phyloP scores from a whole-genome alignment of 2,797 vertebrate genomes.

The Perodicticus potto region DNA sequence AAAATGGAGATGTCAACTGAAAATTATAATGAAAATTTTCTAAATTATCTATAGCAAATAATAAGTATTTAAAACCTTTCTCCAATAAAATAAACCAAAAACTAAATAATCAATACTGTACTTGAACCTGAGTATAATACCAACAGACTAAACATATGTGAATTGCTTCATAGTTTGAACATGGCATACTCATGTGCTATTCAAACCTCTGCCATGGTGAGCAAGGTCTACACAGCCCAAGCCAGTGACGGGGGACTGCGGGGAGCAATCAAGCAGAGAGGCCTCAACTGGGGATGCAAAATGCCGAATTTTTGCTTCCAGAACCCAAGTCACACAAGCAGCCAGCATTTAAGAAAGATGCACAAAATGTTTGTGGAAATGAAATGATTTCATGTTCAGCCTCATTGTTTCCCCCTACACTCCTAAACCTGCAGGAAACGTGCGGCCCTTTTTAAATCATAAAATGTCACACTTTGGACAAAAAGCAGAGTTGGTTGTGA shows the following conservation, averaged over 20 bases:
- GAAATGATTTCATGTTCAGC: neutral
- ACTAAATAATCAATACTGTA: neutral
- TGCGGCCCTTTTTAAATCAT: neutral
- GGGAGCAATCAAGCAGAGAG: neutral
- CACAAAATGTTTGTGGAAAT: neutral
- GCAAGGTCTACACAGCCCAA: neutral
- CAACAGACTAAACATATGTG: neutral
- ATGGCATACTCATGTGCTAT: neutral
- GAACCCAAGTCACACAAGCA: neutral
- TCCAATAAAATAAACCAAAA: neutral
- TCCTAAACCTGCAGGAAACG: neutral
- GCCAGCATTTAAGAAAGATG: neutral
- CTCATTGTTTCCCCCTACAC: neutral
- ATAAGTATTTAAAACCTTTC: slow-evolving; percentile 27
- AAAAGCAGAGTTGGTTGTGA: neutral
- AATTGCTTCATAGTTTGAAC: neutral
- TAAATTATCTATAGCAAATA: neutral
- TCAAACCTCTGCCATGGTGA: neutral
- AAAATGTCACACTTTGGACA: neutral
- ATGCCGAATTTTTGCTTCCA: neutral
- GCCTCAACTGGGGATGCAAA: neutral
- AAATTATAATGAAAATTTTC: slow-evolving; percentile 27
- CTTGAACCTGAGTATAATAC: neutral
- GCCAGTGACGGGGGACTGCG: neutral
- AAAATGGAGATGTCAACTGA: neutral